Conservation (phyloP, 2,797 vertebrate species). For the Acanthopagrus latus region DNA sequence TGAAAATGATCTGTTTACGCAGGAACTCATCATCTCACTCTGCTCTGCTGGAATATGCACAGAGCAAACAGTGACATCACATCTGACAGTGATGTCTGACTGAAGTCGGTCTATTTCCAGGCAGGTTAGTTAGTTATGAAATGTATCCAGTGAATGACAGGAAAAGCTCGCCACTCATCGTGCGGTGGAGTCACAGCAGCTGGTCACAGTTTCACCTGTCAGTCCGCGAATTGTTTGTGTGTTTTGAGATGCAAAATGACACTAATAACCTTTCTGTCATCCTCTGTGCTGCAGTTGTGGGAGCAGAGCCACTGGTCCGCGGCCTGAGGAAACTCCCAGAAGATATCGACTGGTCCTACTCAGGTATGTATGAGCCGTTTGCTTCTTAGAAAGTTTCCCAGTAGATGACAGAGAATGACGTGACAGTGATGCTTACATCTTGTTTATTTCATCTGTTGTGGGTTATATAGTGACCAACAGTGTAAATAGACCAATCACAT, state of each 20-base stretch:
- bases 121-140: background rate
- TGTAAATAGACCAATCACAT: background rate
- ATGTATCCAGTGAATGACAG: background rate
- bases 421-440: no score
- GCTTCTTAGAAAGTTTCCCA: no score
- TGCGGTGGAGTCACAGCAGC: constrained; percentile 9
- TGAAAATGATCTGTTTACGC: background rate
- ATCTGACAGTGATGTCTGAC: background rate
- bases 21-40: background rate
- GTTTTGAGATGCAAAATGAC: background rate
- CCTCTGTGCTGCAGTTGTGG: constrained; percentile 59
- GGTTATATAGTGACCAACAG: background rate
- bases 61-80: background rate
- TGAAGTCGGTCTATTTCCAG: background rate
- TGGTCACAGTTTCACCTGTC: constrained; percentile 1
- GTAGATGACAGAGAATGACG: no score
- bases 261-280: constrained; percentile 16
- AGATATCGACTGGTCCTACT: constrained; percentile 95
- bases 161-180: constrained; percentile 24
- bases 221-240: background rate
- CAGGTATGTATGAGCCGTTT: constrained; percentile 85
- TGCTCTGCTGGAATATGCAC: background rate
- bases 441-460: background rate
- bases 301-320: constrained; percentile 70
- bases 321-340: constrained; percentile 88